Percentiles rank a stretch among this genome's conserved stretches.
These are phyloP conservation scores for Aegotheles bennettii DNA, from an alignment of 2,113 vertebrate genomes.

Conservation along the genomic window DNA sequence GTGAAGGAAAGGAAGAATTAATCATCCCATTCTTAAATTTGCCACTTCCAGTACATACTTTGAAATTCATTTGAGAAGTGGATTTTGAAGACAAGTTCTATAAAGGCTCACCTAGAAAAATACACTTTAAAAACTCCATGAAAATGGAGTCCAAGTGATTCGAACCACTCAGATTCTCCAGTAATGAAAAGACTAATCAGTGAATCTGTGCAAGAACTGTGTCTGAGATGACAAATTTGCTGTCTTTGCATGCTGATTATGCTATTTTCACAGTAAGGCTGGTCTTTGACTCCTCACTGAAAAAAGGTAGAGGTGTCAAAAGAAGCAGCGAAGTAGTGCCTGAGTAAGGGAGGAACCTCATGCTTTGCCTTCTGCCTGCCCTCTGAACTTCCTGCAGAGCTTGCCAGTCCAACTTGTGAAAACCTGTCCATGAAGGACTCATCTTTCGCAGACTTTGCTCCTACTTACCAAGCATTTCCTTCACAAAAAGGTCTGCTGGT, in stretches of 20 bases:
- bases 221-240: not conserved
- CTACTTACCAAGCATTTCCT: not conserved
- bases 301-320: not conserved
- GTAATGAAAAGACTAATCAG: not conserved
- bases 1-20: not conserved
- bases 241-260: not conserved
- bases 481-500: not conserved
- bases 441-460: not conserved
- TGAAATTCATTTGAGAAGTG: not conserved
- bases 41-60: not conserved
- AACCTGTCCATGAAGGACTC: not conserved
- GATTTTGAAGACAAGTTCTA: not conserved
- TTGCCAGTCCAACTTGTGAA: not conserved
- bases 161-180: not conserved
- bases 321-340: not conserved
- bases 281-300: not conserved
- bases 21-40: not conserved
- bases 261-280: not conserved
- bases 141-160: not conserved
- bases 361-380: not conserved
- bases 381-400: not conserved
- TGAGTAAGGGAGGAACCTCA: not conserved
- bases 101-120: not conserved
- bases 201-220: not conserved
- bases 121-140: not conserved